Evolutionary conservation across 2,888 invertebrate species (phyloP).

Genomic region (Dryobota labecula): DNA sequence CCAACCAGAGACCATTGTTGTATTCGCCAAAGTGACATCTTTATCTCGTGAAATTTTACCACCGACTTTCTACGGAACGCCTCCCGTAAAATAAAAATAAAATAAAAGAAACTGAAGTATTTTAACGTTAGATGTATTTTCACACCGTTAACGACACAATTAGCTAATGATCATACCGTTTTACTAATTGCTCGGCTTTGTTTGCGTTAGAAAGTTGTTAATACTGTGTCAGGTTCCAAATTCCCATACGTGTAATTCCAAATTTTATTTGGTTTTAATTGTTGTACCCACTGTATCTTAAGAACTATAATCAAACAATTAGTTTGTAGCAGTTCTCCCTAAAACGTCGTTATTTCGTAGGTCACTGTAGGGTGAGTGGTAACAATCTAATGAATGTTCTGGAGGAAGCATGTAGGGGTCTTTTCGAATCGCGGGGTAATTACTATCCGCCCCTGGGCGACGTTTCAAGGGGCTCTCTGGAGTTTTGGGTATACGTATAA

Average conservation of each 20-base stretch:
- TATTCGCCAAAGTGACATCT: conserved; percentile 69
- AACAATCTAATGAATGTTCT: conserved; percentile 77
- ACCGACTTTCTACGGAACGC: conserved; percentile 60
- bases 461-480: conserved; percentile 71
- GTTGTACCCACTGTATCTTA: conserved; percentile 50
- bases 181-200: conserved; percentile 67
- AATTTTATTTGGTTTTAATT: conserved; percentile 57
- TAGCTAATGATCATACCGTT: conserved; percentile 65
- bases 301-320: conserved; percentile 52
- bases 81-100: conserved; percentile 48
- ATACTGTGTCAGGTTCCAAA: conserved; percentile 53
- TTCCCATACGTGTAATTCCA: conserved; percentile 58
- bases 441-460: conserved; percentile 79
- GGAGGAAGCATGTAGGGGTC: conserved; percentile 71
- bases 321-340: conserved; percentile 47
- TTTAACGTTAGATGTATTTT: conserved; percentile 53
- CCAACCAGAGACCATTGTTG: conserved; percentile 70
- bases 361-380: conserved; percentile 72
- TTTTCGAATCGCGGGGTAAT: conserved; percentile 74
- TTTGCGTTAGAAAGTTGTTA: conserved; percentile 70
- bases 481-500: conserved; percentile 79
- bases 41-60: conserved; percentile 55
- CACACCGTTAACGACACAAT: conserved; percentile 64
- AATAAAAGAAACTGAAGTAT: conserved; percentile 44
- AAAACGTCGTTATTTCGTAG: conserved; percentile 45